These are phyloP conservation scores for Drosophila dives DNA, from an alignment of 2,888 invertebrate species.

Conservation along the genomic window DNA sequence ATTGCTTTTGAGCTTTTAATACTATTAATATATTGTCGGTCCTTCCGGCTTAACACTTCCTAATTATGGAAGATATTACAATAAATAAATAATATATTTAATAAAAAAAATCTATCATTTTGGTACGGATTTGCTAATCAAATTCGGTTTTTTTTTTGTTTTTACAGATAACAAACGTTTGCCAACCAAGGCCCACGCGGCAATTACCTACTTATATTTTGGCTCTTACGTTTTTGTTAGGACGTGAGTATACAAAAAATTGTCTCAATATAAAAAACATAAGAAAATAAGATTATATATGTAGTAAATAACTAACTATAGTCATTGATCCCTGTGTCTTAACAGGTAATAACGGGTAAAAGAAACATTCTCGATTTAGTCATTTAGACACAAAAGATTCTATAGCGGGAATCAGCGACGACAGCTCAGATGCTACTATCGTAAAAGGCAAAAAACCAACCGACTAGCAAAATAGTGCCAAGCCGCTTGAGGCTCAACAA, in stretches of 20 bases:
- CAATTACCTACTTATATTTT: constrained; percentile 29
- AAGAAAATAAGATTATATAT: background rate
- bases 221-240: constrained; percentile 10
- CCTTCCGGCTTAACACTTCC: background rate
- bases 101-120: background rate
- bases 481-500: background rate
- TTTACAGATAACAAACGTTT: constrained; percentile 31
- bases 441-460: background rate
- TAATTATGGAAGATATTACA: background rate
- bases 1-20: background rate
- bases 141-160: background rate
- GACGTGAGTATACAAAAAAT: constrained; percentile 28
- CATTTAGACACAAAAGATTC: background rate
- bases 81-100: background rate
- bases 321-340: background rate
- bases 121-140: background rate
- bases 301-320: background rate
- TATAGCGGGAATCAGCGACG: background rate
- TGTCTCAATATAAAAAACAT: background rate
- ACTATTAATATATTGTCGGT: too few species aligned
- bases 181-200: constrained; percentile 16
- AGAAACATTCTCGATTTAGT: background rate
- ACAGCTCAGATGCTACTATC: background rate
- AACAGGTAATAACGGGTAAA: background rate
- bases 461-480: background rate